Percentiles rank a stretch among this genome's conserved stretches.
phyloP scores from a whole-genome alignment of 2,113 vertebrate genomes.

The Chamaea fasciata region DNA sequence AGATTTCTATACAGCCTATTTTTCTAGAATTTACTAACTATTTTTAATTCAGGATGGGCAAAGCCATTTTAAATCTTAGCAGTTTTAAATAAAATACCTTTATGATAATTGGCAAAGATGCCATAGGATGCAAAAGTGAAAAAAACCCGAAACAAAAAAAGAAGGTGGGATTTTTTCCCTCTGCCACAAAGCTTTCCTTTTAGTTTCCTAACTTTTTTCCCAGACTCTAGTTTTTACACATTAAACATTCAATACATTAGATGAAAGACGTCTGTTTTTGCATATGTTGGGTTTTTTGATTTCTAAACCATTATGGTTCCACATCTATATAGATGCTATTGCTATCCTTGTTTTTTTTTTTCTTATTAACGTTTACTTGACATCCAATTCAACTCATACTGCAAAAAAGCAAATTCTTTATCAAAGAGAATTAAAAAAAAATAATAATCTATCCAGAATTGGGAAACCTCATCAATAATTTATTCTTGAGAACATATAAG shows the following conservation, averaged over 20 bases:
- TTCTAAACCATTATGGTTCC: neutral
- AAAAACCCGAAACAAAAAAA: neutral
- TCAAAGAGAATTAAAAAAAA: neutral
- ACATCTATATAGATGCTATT: neutral
- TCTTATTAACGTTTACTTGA: neutral
- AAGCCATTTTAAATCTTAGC: neutral
- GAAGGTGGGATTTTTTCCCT: accelerated
- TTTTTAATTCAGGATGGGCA: neutral
- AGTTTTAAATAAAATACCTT: neutral
- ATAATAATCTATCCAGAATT: neutral
- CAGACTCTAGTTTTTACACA: neutral
- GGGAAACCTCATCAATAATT: neutral
- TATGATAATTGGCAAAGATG: neutral
- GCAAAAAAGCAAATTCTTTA: neutral
- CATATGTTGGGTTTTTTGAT: accelerated
- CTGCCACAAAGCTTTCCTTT: neutral
- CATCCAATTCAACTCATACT: neutral
- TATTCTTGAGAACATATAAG: neutral
- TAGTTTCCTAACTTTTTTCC: neutral
- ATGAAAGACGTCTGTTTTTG: neutral
- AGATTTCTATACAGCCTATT: neutral
- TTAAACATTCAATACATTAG: neutral
- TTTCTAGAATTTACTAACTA: neutral
- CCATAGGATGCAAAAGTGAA: neutral
- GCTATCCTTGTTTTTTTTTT: neutral